Evolutionary conservation across 2,888 invertebrate species (phyloP), one percentile per base, ranked within the genome.

Genomic region (Gymnosoma rotundatum): DNA sequence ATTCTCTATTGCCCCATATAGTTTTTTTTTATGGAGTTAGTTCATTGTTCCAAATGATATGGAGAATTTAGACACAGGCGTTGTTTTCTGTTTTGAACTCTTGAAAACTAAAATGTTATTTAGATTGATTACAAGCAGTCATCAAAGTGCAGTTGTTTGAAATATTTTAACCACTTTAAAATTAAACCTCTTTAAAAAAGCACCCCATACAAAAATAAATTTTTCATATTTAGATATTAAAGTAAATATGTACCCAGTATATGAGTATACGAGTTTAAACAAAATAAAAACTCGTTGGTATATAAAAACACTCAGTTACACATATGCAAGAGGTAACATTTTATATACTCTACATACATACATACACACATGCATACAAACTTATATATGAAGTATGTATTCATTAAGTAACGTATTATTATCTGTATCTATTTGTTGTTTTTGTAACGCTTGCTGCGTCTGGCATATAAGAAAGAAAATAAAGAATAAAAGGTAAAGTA

Each of bases 281-380:
- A 45, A 54, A 74, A 67, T 9, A 70, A 60, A 66, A 73, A 79
- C 72, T 79, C 60, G 66, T 79, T 79, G 66, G 60, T 73, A 73
- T 60, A 66, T 67, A 64, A 58, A 70, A 78, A 36, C 5, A 52
- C 9, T 50, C 36, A 52, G 18, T n/a, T n/a, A 48, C 48, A 48
- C 32, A 32, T 32, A 2, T 32, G 8, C 32, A 32, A 6, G 3
- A 32, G 32, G 6, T 6, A 32, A 32, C 8, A 32, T 6, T 32
- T 2, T 50, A 50, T 50, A 1, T 50, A 50, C 38, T 18, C 48
- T n/a, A 16, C 48, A n/a, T 48, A 48, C 25, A 64, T 14, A n/a
- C 6, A 32, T 18, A 14, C 16, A n/a, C 48, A 38, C 18, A 52
- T n/a, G 38, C 0, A 38, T 50, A 52, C 21, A 9, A 3, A 50